Base-by-base conservation (phyloP, 2,888 invertebrate species). In the Cinara cedri region DNA sequence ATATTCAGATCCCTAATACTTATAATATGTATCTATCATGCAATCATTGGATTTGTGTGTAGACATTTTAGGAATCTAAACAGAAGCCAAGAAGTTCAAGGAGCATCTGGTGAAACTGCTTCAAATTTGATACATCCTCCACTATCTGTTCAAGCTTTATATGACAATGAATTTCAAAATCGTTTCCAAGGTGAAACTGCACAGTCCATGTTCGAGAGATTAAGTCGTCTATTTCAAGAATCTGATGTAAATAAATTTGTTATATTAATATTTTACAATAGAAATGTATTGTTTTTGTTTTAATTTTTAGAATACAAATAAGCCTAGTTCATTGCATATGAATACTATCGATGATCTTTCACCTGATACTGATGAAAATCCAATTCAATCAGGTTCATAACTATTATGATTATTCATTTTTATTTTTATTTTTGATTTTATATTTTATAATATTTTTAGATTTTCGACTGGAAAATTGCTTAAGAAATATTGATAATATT, bases 111-210 rank as follows among this genome's bases (percentile, higher is more conserved):
- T 26, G 68, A 57, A 68, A 57, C 49, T 70, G 55, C 49, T 57
- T 68, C 66, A 21, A 78, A 60, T 60, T 49, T 60, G 13, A 11
- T 70, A 34, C 57, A 49, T 34, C 60, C 42, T 3, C 49, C 76
- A 21, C n/a, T 78, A 21, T 60, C 66, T 46, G 13, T 78, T 26
- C 76, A 78, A 78, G 68, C 66, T 34, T 0, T 78, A 19, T 68
- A 57, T 1, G 76, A 78, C 16, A 49, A 34, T 51, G 76, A 78
- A 46, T 60, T 60, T 10, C 68, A 66, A 66, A 78, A 34, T 60
- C 76, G 76, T 68, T 68, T 49, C 42, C 76, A 78, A 78, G 76
- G 68, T 1, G 76, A 78, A 78, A 78, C 76, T 21, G 76, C 76
- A 0, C 76, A 78, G n/a, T 60, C 68, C 1, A 78, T 78, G 76